A percentile compares a stretch with the other conserved stretches of the same genome.
phyloP scores from a whole-genome alignment of 2,888 invertebrate genomes.

The Ophion ventricosus region DNA sequence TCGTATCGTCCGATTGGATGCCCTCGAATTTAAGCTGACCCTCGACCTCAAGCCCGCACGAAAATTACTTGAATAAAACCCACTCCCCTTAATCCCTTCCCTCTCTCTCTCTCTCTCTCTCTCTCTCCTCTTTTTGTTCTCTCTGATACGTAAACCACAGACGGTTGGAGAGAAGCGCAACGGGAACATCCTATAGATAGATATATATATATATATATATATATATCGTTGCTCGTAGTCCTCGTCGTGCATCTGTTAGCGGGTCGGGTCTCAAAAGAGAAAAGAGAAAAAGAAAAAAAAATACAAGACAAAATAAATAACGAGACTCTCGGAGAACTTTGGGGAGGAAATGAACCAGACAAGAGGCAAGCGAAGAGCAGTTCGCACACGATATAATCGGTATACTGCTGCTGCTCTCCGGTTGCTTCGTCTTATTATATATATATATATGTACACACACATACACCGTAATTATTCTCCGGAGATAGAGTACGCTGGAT shows the following conservation, averaged over 20 bases:
- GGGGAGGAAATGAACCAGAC: constrained; percentile 63
- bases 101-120: constrained; percentile 11
- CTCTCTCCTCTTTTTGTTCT: constrained; percentile 5
- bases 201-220: too few species aligned
- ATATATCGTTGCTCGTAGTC: constrained; percentile 7
- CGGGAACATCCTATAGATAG: not conserved
- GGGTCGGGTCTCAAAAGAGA: not conserved
- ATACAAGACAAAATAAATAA: constrained; percentile 23
- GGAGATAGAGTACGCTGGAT: constrained; percentile 56
- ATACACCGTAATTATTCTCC: constrained; percentile 55
- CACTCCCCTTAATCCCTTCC: not conserved
- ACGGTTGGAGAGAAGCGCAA: constrained; percentile 36
- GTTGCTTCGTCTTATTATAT: constrained; percentile 7
- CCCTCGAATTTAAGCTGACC: constrained; percentile 57
- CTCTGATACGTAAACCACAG: constrained; percentile 24
- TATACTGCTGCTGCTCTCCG: constrained; percentile 20
- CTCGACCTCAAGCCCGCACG: constrained; percentile 46
- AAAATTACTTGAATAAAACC: constrained; percentile 31
- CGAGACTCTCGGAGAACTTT: constrained; percentile 43
- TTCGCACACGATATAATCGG: constrained; percentile 64
- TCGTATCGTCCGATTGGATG: constrained; percentile 23
- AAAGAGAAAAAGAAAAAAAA: constrained; percentile 26
- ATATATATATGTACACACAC: not conserved
- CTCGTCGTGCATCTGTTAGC: constrained; percentile 58
- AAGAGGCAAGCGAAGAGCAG: constrained; percentile 48